phyloP scores from a whole-genome alignment of 2,888 invertebrate species.

The Sylvicola cinctus region DNA sequence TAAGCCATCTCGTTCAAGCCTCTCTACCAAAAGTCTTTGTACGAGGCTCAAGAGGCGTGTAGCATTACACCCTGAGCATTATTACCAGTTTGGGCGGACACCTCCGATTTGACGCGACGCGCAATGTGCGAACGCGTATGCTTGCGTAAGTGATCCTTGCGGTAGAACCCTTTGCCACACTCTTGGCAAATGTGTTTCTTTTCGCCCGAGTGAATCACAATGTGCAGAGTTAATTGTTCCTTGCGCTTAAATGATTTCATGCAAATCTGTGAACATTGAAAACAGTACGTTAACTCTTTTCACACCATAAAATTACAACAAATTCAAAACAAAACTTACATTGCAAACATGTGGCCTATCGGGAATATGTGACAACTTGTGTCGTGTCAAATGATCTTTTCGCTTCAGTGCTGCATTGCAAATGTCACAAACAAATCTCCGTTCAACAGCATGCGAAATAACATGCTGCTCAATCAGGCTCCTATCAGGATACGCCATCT shows the following conservation, averaged over 20 bases:
- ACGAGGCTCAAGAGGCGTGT: background rate
- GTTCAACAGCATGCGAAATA: slow-evolving; percentile 64
- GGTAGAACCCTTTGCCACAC: slow-evolving; percentile 59
- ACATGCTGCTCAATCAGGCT: slow-evolving; percentile 65
- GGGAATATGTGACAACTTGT: slow-evolving; percentile 76
- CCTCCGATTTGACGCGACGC: slow-evolving; percentile 63
- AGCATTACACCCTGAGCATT: slow-evolving; percentile 1
- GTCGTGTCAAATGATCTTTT: slow-evolving; percentile 70
- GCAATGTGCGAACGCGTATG: slow-evolving; percentile 72
- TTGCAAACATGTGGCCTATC: slow-evolving; percentile 74
- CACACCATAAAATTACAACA: background rate
- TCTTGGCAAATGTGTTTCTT: slow-evolving; percentile 70
- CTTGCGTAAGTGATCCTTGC: slow-evolving; percentile 70
- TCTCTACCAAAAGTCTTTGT: slow-evolving; percentile 1
- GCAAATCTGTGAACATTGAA: slow-evolving; percentile 32
- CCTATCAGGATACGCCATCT: slow-evolving; percentile 74
- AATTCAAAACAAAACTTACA: slow-evolving; percentile 48
- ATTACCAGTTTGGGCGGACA: slow-evolving; percentile 38
- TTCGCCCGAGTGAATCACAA: slow-evolving; percentile 76
- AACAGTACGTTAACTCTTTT: background rate
- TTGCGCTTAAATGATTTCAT: slow-evolving; percentile 75
- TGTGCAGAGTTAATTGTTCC: slow-evolving; percentile 71
- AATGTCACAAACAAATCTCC: slow-evolving; percentile 70
- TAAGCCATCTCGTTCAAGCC: background rate
- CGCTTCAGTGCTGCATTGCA: slow-evolving; percentile 74